phyloP scores from a whole-genome alignment of 1,140 invertebrate genomes.

The Caenorhabditis brenneri region DNA sequence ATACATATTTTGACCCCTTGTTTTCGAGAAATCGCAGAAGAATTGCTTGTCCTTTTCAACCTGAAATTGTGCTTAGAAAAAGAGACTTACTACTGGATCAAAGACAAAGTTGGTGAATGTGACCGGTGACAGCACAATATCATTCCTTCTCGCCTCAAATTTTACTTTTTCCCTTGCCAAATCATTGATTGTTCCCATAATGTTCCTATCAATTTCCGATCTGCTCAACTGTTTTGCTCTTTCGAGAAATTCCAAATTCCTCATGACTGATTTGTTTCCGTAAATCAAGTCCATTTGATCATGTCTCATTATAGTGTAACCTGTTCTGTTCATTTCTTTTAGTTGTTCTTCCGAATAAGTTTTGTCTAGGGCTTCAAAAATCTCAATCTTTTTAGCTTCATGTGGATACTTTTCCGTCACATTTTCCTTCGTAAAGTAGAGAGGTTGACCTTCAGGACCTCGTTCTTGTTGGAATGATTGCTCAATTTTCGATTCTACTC shows the following conservation, averaged over 20 bases:
- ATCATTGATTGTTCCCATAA: not conserved
- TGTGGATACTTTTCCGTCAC: slow-evolving; percentile 63
- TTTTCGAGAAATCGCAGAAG: too few relatives aligned
- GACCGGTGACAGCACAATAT: slow-evolving; percentile 5
- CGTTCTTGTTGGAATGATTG: not conserved
- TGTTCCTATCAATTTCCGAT: not conserved
- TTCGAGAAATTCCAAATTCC: slow-evolving; percentile 47
- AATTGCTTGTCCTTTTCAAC: too few relatives aligned
- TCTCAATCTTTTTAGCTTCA: slow-evolving; percentile 63
- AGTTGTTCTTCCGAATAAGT: slow-evolving; percentile 61
- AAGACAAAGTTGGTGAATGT: not conserved
- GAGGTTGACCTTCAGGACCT: slow-evolving; percentile 61
- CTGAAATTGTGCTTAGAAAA: too few relatives aligned
- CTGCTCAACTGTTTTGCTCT: too few relatives aligned
- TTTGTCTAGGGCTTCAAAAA: slow-evolving; percentile 58
- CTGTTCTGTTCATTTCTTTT: slow-evolving; percentile 62
- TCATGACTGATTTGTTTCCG: slow-evolving; percentile 61
- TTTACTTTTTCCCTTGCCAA: slow-evolving; percentile 17
- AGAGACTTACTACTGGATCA: not conserved
- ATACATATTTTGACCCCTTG: too few relatives aligned
- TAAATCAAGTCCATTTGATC: slow-evolving; percentile 65
- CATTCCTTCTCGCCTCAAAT: slow-evolving; percentile 22
- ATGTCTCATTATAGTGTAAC: slow-evolving; percentile 61
- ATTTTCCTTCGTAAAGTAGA: slow-evolving; percentile 69
- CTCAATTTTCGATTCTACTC: slow-evolving; percentile 34